These are phyloP conservation scores for Acronicta leporina DNA, from an alignment of 2,888 invertebrate genomes.

Conservation along the genomic window DNA sequence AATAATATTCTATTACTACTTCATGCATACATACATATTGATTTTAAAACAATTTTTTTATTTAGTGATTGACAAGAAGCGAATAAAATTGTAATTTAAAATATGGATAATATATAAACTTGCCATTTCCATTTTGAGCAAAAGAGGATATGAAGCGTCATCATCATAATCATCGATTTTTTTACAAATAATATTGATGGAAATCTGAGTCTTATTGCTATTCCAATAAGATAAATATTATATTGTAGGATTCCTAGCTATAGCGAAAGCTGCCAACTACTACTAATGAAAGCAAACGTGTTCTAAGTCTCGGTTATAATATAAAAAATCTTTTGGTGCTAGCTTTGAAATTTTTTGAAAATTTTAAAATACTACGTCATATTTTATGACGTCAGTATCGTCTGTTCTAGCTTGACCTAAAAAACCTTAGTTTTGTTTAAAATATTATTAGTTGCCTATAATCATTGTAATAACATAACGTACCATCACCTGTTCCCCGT, in stretches of 20 bases:
- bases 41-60: slow-evolving; percentile 3
- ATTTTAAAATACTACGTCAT: slow-evolving; percentile 8
- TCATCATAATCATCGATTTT: slow-evolving; percentile 36
- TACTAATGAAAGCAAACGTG: slow-evolving; percentile 59
- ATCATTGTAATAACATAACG: not conserved
- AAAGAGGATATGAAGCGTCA: slow-evolving; percentile 46
- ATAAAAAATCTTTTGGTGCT: slow-evolving; percentile 40
- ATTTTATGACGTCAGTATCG: not conserved
- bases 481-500: too few relatives aligned
- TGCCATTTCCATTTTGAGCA: slow-evolving; percentile 39
- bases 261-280: slow-evolving; percentile 54
- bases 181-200: slow-evolving; percentile 45
- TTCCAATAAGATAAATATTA: slow-evolving; percentile 49
- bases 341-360: slow-evolving; percentile 28
- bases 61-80: slow-evolving; percentile 12
- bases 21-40: not conserved
- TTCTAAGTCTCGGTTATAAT: slow-evolving; percentile 44
- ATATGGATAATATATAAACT: slow-evolving; percentile 20
- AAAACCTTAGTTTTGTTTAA: not conserved
- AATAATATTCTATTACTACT: slow-evolving; percentile 12
- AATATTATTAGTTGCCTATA: not conserved
- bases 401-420: not conserved
- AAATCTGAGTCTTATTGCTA: slow-evolving; percentile 52
- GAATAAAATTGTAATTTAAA: slow-evolving; percentile 20
- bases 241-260: slow-evolving; percentile 28